phyloP scores from a whole-genome alignment of 2,888 invertebrate species.

The Corbicula japonica region DNA sequence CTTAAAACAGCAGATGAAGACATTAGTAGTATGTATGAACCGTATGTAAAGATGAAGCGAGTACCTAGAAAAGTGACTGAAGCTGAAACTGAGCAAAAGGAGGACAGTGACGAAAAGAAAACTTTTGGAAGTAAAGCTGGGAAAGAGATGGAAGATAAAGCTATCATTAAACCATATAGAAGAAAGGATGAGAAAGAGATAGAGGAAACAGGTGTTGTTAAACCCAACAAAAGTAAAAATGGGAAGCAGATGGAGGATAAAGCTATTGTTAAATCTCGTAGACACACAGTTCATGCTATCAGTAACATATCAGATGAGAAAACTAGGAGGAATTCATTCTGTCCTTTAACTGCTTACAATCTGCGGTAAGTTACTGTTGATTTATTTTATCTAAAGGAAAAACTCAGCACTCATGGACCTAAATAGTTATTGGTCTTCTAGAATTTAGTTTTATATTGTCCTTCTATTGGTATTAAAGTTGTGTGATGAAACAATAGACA shows the following conservation, averaged over 20 bases:
- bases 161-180: too few relatives aligned
- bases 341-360: constrained; percentile 56
- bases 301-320: constrained; percentile 8
- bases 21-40: constrained; percentile 7
- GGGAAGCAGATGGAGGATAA: not conserved
- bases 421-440: too few relatives aligned
- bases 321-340: constrained; percentile 41
- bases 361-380: constrained; percentile 51
- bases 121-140: not conserved
- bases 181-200: constrained; percentile 2
- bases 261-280: not conserved
- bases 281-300: constrained; percentile 27
- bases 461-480: too few relatives aligned
- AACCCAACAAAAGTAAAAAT: too few relatives aligned
- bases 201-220: too few relatives aligned
- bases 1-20: not conserved
- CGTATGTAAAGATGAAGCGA: constrained; percentile 34
- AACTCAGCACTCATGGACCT: too few relatives aligned
- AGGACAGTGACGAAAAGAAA: not conserved
- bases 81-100: not conserved
- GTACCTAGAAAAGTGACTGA: constrained; percentile 18
- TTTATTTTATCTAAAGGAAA: too few relatives aligned
- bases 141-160: not conserved
- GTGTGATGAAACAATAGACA: too few relatives aligned
- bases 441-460: too few relatives aligned